Evolutionary conservation across 2,888 invertebrate genomes (phyloP).

Genomic region (Drosophila kambysellisi): DNA sequence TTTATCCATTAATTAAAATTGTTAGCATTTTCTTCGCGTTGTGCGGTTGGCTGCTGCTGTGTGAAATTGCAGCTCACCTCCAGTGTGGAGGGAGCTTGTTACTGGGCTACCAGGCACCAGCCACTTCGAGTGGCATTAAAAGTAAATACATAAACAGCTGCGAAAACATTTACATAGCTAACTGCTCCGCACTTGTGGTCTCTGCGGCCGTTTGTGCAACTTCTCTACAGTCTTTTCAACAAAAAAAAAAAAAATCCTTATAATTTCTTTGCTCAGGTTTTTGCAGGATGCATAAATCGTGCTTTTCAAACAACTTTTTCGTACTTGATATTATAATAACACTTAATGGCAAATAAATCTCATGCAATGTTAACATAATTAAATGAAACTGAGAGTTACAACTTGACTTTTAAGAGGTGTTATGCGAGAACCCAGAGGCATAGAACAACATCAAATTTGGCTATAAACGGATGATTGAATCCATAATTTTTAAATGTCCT

Average conservation of each 20-base stretch:
- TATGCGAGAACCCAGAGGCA: background rate
- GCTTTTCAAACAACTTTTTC: slow-evolving; percentile 65
- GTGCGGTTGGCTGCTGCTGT: slow-evolving; percentile 65
- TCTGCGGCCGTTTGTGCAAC: slow-evolving; percentile 29
- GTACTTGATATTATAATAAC: slow-evolving; percentile 53
- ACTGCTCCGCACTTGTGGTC: slow-evolving; percentile 61
- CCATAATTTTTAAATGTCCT: background rate
- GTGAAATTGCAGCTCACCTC: slow-evolving; percentile 36
- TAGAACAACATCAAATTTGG: background rate
- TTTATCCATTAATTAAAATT: slow-evolving; percentile 85
- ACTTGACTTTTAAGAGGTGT: background rate
- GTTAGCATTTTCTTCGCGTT: slow-evolving; percentile 67
- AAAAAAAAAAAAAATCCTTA: slow-evolving; percentile 27
- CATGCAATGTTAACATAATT: slow-evolving; percentile 62
- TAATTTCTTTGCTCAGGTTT: slow-evolving; percentile 44
- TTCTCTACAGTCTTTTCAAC: slow-evolving; percentile 15
- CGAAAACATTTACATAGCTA: slow-evolving; percentile 77
- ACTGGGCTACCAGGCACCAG: slow-evolving; percentile 18
- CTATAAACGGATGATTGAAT: background rate
- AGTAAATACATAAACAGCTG: slow-evolving; percentile 78
- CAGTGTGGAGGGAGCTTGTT: background rate
- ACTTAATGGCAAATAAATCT: slow-evolving; percentile 75
- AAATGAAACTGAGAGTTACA: slow-evolving; percentile 45
- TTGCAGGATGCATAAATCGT: slow-evolving; percentile 70
- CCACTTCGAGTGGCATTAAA: slow-evolving; percentile 67